A percentile compares a stretch with the other conserved stretches of the same genome.
These are phyloP conservation scores for Phainopepla nitens DNA, from an alignment of 2,113 vertebrate species.

Conservation along the genomic window DNA sequence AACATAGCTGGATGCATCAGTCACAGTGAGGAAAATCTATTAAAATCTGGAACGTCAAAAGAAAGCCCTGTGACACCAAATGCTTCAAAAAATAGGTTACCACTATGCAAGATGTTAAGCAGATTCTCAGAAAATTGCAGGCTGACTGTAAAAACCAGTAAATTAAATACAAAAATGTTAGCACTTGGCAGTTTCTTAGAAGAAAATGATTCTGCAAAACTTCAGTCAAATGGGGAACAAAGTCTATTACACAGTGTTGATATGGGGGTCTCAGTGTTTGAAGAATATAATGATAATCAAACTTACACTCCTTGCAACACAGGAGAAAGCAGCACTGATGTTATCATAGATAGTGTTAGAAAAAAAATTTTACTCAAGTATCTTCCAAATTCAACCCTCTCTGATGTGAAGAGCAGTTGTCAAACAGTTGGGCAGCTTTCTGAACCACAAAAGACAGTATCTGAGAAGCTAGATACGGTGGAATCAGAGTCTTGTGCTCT, in stretches of 20 bases:
- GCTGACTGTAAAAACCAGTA: neutral
- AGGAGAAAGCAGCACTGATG: neutral
- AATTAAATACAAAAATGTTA: neutral
- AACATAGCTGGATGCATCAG: neutral
- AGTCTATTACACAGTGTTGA: neutral
- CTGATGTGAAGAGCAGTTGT: neutral
- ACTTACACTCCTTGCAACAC: neutral
- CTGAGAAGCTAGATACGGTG: neutral
- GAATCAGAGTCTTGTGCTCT: neutral
- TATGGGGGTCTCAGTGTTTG: neutral
- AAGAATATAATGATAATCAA: neutral
- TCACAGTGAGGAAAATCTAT: neutral
- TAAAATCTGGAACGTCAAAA: neutral
- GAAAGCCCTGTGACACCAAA: neutral
- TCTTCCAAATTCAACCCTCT: slow-evolving; percentile 14
- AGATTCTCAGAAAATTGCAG: slow-evolving; percentile 30
- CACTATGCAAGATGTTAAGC: neutral
- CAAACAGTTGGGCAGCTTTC: neutral
- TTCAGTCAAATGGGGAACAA: neutral
- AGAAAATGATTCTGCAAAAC: neutral
- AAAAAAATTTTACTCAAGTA: neutral
- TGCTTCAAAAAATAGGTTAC: neutral
- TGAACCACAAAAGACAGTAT: neutral
- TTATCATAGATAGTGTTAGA: neutral
- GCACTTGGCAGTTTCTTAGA: neutral